Base-by-base conservation (phyloP, 2,888 invertebrate genomes). In the Pomacea canaliculata region DNA sequence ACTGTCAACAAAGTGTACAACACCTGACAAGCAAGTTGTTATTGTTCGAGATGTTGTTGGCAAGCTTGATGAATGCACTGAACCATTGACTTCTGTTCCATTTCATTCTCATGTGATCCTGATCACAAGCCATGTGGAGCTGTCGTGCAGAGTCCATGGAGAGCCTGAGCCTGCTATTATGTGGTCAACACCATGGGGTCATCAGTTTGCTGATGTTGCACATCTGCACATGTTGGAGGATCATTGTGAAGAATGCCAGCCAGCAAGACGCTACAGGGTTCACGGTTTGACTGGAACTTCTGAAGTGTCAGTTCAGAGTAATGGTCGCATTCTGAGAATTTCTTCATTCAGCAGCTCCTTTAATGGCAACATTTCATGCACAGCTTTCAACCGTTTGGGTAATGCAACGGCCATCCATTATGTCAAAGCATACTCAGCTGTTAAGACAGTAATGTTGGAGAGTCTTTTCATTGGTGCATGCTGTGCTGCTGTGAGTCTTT, bases 111-210 rank as follows among this genome's bases (percentile, higher is more conserved):
- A 66, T 8, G 75, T 84, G 16, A 19, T 79, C 10, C 79, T 79
- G 19, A 80, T 78, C 9, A 68, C 71, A 0, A 70, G 51, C 51
- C 51, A 82, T 51, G 63, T 86, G 18, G 78, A 78, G 1, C 78
- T 88, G 8, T 73, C 79, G 3, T 89, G 89, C 79, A 60, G 74
- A 4, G 84, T 82, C 0, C 37, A 70, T 23, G 87, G 85, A 4
- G 77, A 81, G 19, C 83, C 85, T 2, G 71, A 79, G 0, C 82
- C 87, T 1, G 82, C 84, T 0, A 75, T 85, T 37, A 80, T 87
- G 66, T 89, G 89, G 89, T 66, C 82, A 13, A 85, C 86, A 0
- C 87, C 88, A 0, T 83, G 83, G 85, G 86, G 86, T 7, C 82
- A 85, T 7, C 79, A 59, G 9, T 85, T 86, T 70, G 79, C 83